phyloP scores from a whole-genome alignment of 2,797 vertebrate species.

The Labroides dimidiatus region DNA sequence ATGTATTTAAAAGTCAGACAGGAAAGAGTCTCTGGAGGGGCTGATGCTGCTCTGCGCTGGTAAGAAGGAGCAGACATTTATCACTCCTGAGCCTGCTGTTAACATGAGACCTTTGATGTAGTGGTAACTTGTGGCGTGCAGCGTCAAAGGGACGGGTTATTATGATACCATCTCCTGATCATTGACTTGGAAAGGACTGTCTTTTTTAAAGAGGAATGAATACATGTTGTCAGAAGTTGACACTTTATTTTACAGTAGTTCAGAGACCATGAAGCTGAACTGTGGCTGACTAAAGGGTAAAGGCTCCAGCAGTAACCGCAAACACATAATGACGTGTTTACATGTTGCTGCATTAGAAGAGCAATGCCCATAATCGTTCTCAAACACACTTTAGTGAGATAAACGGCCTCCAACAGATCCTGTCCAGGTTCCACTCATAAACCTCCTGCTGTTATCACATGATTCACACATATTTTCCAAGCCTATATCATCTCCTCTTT shows the following conservation, averaged over 20 bases:
- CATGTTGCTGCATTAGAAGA: conserved; percentile 28
- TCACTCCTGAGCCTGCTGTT: conserved; percentile 11
- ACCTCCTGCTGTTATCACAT: conserved; percentile 36
- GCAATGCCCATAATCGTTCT: conserved; percentile 39
- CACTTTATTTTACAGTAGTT: conserved; percentile 1
- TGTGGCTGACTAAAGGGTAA: conserved; percentile 11
- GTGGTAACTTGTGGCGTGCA: neutral
- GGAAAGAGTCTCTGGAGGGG: conserved; percentile 46
- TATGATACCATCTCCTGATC: conserved; percentile 11
- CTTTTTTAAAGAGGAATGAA: neutral
- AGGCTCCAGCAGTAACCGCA: neutral
- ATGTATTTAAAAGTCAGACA: conserved; percentile 60
- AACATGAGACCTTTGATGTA: conserved; percentile 26
- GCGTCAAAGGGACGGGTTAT: conserved; percentile 7
- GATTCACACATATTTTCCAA: conserved; percentile 72
- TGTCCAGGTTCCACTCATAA: conserved; percentile 68
- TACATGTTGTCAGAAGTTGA: neutral
- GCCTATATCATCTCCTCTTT: conserved; percentile 23
- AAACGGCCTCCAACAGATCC: conserved; percentile 28
- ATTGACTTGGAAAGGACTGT: conserved; percentile 16
- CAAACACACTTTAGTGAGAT: conserved; percentile 36
- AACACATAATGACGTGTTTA: conserved; percentile 42
- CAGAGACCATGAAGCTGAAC: conserved; percentile 1
- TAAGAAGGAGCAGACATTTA: conserved; percentile 43
- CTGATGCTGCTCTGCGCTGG: conserved; percentile 22